Percentiles rank a stretch among this genome's conserved stretches.
Conservation (phyloP, 2,797 vertebrate species). For the Chaenodraco wilsoni region DNA sequence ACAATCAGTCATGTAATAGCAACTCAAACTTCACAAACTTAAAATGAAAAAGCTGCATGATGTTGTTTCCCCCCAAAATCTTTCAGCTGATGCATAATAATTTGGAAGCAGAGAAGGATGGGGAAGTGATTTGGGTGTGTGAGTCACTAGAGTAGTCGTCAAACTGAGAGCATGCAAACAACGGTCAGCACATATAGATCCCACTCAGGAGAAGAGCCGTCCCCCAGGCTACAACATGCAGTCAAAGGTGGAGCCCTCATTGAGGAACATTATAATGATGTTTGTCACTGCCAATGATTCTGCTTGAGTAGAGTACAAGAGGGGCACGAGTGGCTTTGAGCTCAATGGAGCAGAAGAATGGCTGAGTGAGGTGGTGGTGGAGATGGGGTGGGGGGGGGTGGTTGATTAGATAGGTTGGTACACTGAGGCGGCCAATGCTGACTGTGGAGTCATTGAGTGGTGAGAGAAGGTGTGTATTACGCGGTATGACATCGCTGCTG, state of each 20-base stretch:
- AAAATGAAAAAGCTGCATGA: conserved; percentile 31
- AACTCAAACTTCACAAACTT: conserved; percentile 13
- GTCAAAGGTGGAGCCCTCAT: conserved; percentile 73
- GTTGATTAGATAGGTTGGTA: conserved; percentile 34
- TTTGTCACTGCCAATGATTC: conserved; percentile 76
- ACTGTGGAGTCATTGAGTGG: conserved; percentile 11
- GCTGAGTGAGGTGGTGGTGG: conserved; percentile 53
- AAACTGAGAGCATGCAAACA: conserved; percentile 57
- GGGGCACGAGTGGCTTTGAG: conserved; percentile 51
- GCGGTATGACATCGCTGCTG: background rate
- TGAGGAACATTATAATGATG: conserved; percentile 75
- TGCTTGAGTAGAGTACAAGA: conserved; percentile 74
- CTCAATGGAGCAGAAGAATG: conserved; percentile 78
- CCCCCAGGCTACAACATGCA: conserved; percentile 61
- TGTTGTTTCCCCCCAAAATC: conserved; percentile 28
- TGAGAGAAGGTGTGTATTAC: conserved; percentile 21
- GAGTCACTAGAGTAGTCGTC: conserved; percentile 59
- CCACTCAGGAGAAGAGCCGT: conserved; percentile 58
- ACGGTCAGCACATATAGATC: conserved; percentile 63
- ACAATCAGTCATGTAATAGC: conserved; percentile 12
- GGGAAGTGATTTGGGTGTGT: conserved; percentile 41
- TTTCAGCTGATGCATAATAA: conserved; percentile 26
- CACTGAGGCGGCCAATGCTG: conserved; percentile 9
- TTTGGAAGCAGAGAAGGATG: conserved; percentile 24
- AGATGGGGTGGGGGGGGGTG: background rate